Evolutionary conservation across 1,140 invertebrate genomes (phyloP).

Genomic region (Drosophila sproati): DNA sequence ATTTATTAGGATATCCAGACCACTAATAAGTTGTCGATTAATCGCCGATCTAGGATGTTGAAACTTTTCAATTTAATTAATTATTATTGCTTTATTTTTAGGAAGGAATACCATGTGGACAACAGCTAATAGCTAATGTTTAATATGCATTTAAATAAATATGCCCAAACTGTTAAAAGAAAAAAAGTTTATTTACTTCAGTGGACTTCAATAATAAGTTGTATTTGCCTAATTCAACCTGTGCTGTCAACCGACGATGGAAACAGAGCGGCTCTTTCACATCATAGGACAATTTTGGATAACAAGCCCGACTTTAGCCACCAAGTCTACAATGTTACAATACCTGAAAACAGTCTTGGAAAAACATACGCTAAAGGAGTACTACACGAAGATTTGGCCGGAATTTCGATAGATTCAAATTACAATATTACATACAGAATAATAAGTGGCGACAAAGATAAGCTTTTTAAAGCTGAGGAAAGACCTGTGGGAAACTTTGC

Average conservation of each 20-base stretch:
- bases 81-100: conserved; percentile 20
- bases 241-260: conserved; percentile 49
- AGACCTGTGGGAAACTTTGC: conserved; percentile 95
- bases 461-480: conserved; percentile 97
- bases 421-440: conserved; percentile 92
- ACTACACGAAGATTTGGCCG: conserved; percentile 86
- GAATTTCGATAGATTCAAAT: conserved; percentile 85
- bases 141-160: conserved; percentile 80
- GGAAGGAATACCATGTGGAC: conserved; percentile 75
- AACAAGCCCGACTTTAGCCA: conserved; percentile 87
- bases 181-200: conserved; percentile 54
- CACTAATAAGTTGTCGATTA: not conserved
- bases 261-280: conserved; percentile 17
- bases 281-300: conserved; percentile 25
- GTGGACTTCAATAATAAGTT: conserved; percentile 61
- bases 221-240: conserved; percentile 49
- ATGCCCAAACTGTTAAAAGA: conserved; percentile 68
- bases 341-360: conserved; percentile 95
- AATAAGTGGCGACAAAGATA: conserved; percentile 92
- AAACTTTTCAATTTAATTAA: not conserved
- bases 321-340: conserved; percentile 93
- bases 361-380: conserved; percentile 90
- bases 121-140: conserved; percentile 55
- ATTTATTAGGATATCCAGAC: no score
- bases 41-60: no score